Percentiles rank a stretch among this genome's conserved stretches.
These are phyloP conservation scores for Cephus spinipes DNA, from an alignment of 2,888 invertebrate genomes.

Conservation along the genomic window DNA sequence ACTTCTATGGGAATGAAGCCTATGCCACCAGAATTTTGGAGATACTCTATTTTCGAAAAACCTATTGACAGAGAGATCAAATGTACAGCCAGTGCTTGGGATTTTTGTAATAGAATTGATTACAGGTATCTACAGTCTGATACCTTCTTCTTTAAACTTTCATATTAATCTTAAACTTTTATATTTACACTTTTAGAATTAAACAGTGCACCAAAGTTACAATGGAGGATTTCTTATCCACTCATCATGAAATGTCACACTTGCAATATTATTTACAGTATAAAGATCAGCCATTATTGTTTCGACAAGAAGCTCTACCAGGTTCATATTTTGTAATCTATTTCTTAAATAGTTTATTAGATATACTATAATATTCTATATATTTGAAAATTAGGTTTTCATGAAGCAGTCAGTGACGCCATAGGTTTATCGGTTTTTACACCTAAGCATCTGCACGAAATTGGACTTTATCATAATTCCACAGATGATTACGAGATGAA, in stretches of 20 bases:
- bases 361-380: neutral
- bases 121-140: slow-evolving; percentile 72
- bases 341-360: neutral
- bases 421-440: slow-evolving; percentile 83
- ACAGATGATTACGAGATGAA: slow-evolving; percentile 77
- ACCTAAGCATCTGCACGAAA: slow-evolving; percentile 78
- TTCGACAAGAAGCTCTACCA: slow-evolving; percentile 85
- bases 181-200: slow-evolving; percentile 70
- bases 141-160: slow-evolving; percentile 10
- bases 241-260: slow-evolving; percentile 88
- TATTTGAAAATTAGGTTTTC: slow-evolving; percentile 74
- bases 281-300: slow-evolving; percentile 79
- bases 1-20: slow-evolving; percentile 83
- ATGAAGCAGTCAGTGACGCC: slow-evolving; percentile 87
- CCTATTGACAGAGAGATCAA: slow-evolving; percentile 79
- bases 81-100: slow-evolving; percentile 86
- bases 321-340: slow-evolving; percentile 67
- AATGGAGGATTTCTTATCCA: slow-evolving; percentile 81
- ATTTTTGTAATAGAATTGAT: slow-evolving; percentile 86
- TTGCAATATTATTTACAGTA: slow-evolving; percentile 86
- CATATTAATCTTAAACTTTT: neutral
- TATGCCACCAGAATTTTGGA: slow-evolving; percentile 88
- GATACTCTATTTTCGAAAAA: slow-evolving; percentile 81
- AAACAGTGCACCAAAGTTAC: slow-evolving; percentile 86
- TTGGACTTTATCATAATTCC: slow-evolving; percentile 77